Percentiles rank a stretch among this genome's conserved stretches.
Conservation (phyloP, 2,113 vertebrate genomes). For the Indicator indicator region DNA sequence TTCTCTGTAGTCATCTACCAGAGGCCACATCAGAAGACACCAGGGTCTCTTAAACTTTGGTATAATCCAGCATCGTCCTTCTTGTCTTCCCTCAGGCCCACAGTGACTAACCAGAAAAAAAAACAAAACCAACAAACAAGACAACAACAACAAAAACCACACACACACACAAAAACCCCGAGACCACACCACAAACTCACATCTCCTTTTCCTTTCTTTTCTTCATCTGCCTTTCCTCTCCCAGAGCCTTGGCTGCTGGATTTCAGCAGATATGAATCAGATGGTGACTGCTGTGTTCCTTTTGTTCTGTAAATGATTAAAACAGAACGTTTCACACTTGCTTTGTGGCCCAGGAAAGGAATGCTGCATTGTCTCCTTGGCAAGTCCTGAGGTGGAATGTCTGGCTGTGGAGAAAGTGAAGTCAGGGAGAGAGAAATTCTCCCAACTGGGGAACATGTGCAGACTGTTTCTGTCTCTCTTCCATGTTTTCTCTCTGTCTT, state of each 20-base stretch:
- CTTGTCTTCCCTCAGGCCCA: neutral
- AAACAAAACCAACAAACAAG: neutral
- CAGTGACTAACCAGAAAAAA: neutral
- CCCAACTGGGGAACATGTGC: neutral
- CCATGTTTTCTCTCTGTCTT: neutral
- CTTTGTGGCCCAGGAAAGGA: conserved; percentile 30
- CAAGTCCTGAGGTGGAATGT: conserved; percentile 30
- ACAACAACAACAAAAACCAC: no score
- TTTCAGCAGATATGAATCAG: conserved; percentile 49
- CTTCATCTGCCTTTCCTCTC: neutral
- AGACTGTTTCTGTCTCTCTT: neutral
- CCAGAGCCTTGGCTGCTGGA: conserved; percentile 4
- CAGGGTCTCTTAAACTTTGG: neutral
- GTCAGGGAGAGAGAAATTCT: conserved; percentile 45
- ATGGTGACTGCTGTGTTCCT: neutral
- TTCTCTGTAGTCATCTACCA: neutral
- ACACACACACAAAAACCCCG: no score
- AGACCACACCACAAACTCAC: neutral
- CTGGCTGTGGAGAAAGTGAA: conserved; percentile 57
- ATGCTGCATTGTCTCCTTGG: conserved; percentile 22
- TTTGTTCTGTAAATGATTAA: conserved; percentile 58
- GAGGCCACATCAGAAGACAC: neutral
- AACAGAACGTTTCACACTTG: conserved; percentile 60
- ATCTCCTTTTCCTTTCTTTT: conserved; percentile 6
- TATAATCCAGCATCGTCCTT: neutral